Base-by-base conservation (phyloP, 2,888 invertebrate species). In the Argyresthia albistria region DNA sequence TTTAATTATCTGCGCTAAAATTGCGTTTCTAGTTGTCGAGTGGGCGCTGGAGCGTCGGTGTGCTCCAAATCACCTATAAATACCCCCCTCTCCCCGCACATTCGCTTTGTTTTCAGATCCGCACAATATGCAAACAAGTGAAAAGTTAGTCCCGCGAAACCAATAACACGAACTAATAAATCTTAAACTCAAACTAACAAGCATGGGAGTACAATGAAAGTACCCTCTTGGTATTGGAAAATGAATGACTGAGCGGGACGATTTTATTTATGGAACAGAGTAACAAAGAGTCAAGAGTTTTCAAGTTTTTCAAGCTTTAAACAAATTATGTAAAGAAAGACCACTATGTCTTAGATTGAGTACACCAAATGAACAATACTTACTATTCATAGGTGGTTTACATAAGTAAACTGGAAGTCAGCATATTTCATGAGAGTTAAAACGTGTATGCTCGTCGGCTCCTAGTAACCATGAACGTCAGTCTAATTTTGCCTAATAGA, bases 1-100 rank as follows among this genome's bases (percentile, higher is more conserved):
- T 66, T 72, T 75, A 72, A 79, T 80, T 76, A 77, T 66, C 67
- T 56, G 59, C 63, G 63, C 67, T 76, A 67, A 68, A 72, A 70
- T 73, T 72, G 70, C 64, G 62, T 56, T 35, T 11, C 25, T 46
- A n/a, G 46, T 46, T 25, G 11, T 25, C 10, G 15, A 37, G 48
- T 37, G 36, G 15, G 48, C 48, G 37, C 14, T 6, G 6, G 39
- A 39, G 39, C 25, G 25, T 25, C 11, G 9, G 25, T n/a, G 35
- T 16, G 15, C 16, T 45, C 8, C 45, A 45, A 45, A 16, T 16
- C 15, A 45, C n/a, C 15, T 46, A 46, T 35, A 25, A 25, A 46
- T 35, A 25, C 25, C n/a, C 25, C 25, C 25, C 25, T 25, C 25
- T 25, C 46, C 35, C 25, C 14, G 12, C 14, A n/a, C 14, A 25